These are phyloP conservation scores for Sylvicapra grimmia DNA, from an alignment of 2,113 vertebrate genomes.

Conservation along the genomic window DNA sequence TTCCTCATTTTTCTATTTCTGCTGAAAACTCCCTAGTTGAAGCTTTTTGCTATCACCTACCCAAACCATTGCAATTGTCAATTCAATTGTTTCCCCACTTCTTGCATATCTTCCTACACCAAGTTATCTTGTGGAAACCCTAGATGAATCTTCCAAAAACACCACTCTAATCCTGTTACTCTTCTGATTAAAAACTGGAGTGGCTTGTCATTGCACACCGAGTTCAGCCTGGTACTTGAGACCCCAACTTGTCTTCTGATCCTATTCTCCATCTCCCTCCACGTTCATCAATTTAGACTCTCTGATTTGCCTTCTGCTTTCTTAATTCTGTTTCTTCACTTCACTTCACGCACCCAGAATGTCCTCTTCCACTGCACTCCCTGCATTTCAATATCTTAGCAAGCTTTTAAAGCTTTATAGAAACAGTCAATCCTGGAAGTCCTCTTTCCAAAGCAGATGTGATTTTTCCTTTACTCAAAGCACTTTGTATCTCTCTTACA, in stretches of 20 bases:
- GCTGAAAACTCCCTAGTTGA: background rate
- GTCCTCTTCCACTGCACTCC: background rate
- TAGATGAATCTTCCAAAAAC: background rate
- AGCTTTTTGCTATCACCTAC: background rate
- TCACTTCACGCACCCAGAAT: background rate
- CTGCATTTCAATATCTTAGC: background rate
- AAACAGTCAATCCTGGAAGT: background rate
- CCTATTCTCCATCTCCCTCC: background rate
- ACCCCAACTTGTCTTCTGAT: background rate
- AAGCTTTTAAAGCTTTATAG: background rate
- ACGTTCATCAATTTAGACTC: background rate
- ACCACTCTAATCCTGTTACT: background rate
- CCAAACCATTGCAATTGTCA: background rate
- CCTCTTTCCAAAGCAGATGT: background rate
- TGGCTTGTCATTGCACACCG: background rate
- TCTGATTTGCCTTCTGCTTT: background rate
- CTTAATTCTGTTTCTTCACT: background rate
- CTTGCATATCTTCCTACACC: background rate
- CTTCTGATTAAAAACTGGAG: background rate
- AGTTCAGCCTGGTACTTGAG: background rate
- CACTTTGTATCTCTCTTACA: background rate
- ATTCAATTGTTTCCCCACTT: background rate
- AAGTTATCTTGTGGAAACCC: background rate
- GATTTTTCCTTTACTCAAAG: background rate
- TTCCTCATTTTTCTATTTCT: background rate